These are phyloP conservation scores for Camelus dromedarius DNA, from an alignment of 2,113 vertebrate species.

Conservation along the genomic window DNA sequence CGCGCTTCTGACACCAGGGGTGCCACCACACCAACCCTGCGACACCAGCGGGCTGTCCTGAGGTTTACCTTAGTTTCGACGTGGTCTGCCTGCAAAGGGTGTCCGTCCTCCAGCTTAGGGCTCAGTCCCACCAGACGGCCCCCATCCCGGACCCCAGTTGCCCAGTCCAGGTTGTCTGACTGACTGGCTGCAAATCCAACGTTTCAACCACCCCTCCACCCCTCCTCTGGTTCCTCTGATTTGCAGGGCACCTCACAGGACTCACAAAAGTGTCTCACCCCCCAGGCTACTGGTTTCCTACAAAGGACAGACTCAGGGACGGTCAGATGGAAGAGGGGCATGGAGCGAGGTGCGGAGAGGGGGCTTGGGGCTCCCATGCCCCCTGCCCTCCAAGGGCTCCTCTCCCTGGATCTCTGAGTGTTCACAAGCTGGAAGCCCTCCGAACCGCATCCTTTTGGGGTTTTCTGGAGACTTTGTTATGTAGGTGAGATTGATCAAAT, in stretches of 20 bases:
- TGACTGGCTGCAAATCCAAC: background rate
- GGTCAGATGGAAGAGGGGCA: fast-evolving
- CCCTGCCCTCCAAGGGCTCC: background rate
- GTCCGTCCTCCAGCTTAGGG: fast-evolving
- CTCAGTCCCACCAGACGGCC: background rate
- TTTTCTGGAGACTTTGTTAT: fast-evolving
- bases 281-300: fast-evolving
- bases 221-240: fast-evolving
- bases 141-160: fast-evolving
- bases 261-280: fast-evolving
- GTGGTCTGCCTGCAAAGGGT: fast-evolving
- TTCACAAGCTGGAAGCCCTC: background rate
- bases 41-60: background rate
- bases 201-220: background rate
- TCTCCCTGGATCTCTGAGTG: fast-evolving
- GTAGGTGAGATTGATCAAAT: fast-evolving
- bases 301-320: background rate
- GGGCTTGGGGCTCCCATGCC: background rate
- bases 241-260: background rate
- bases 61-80: no score
- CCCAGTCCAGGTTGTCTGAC: no score
- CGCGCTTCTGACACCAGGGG: background rate
- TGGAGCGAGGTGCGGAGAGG: background rate
- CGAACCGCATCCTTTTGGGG: fast-evolving
- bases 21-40: no score